phyloP scores from a whole-genome alignment of 1,140 invertebrate species.

The Acyrthosiphon pisum region DNA sequence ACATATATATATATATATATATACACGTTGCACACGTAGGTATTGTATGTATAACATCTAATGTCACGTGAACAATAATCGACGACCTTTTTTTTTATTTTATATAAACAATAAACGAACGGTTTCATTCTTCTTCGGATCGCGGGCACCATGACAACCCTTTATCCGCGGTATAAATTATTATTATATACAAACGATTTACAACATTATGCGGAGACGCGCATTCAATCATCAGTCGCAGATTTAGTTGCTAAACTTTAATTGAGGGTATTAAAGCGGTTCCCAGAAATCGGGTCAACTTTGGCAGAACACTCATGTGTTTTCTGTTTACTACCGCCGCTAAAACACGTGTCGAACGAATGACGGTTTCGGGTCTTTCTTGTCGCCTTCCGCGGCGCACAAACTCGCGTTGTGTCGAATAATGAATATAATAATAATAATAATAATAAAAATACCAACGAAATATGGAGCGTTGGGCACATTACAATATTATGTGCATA shows the following conservation, averaged over 20 bases:
- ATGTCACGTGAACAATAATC: neutral
- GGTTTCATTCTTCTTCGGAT: neutral
- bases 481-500: too few species aligned
- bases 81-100: neutral
- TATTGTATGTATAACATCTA: neutral
- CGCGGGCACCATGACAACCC: neutral
- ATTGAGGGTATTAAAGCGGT: neutral
- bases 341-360: neutral
- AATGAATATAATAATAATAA: neutral
- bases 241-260: neutral
- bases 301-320: neutral
- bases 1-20: too few species aligned
- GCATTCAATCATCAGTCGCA: neutral
- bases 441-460: neutral
- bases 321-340: neutral
- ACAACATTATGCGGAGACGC: neutral
- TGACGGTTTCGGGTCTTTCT: neutral
- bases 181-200: neutral
- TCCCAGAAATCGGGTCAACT: neutral
- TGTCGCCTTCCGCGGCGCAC: too few species aligned
- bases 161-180: neutral
- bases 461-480: too few species aligned
- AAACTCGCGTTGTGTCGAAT: neutral
- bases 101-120: neutral
- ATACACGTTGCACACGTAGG: neutral